Evolutionary conservation across 2,113 vertebrate genomes (phyloP).

Genomic region (Pelecanus crispus): DNA sequence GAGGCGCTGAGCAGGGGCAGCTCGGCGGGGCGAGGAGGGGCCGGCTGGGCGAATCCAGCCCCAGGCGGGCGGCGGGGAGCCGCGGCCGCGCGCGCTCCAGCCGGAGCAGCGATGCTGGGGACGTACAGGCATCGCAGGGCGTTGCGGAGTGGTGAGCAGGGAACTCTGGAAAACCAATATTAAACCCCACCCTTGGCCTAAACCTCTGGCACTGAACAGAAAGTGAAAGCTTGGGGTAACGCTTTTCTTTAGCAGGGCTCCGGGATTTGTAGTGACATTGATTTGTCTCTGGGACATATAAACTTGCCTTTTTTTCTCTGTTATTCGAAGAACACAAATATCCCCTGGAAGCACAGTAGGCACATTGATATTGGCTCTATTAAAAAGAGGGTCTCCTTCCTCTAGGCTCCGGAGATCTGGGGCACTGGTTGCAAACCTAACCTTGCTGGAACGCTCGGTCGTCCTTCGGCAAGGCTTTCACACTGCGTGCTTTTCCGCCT

Average conservation of each 20-base stretch:
- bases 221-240: neutral
- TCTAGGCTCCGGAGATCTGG: neutral
- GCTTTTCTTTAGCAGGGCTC: neutral
- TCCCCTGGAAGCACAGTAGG: neutral
- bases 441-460: neutral
- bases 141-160: rapidly evolving
- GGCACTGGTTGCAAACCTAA: neutral
- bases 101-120: neutral
- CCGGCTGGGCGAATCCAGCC: neutral
- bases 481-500: rapidly evolving
- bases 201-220: neutral
- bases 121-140: rapidly evolving
- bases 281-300: neutral
- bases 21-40: neutral
- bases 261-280: neutral
- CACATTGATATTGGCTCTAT: neutral
- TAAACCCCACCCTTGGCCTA: neutral
- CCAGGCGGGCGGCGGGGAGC: neutral
- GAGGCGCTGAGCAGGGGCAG: neutral
- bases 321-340: neutral
- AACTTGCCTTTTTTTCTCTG: neutral
- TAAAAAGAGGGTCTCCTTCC: neutral
- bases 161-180: neutral
- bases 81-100: rapidly evolving
- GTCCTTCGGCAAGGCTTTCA: rapidly evolving